Evolutionary conservation across 2,888 invertebrate species (phyloP).

Genomic region (Tholera decimalis): DNA sequence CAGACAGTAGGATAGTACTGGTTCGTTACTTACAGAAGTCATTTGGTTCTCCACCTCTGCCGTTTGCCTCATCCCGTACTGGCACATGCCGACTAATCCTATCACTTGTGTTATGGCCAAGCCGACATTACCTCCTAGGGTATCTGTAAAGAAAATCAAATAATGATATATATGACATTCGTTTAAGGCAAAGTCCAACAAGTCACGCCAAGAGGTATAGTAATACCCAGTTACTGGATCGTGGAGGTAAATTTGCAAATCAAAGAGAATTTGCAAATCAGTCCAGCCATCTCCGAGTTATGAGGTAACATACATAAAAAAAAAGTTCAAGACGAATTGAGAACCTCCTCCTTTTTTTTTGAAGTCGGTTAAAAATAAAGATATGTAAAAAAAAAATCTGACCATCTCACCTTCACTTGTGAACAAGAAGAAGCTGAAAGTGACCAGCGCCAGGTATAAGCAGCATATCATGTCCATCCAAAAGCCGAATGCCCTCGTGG

Average conservation of each 20-base stretch:
- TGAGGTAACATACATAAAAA: too few species aligned
- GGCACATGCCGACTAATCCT: conserved; percentile 94
- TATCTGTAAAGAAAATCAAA: conserved; percentile 72
- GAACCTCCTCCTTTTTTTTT: too few species aligned
- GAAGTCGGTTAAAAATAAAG: too few species aligned
- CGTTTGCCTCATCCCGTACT: conserved; percentile 97
- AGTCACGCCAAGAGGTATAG: too few species aligned
- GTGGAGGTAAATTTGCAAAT: too few species aligned
- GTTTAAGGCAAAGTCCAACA: too few species aligned
- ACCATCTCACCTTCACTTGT: conserved; percentile 72
- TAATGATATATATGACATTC: too few species aligned
- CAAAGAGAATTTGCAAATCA: too few species aligned
- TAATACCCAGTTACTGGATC: too few species aligned
- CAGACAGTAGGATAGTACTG: too few species aligned
- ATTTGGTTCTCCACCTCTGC: conserved; percentile 96
- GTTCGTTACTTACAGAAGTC: conserved; percentile 93
- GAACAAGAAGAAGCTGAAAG: conserved; percentile 93
- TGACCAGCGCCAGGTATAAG: conserved; percentile 91
- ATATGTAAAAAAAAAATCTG: neutral
- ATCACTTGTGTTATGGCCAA: conserved; percentile 94
- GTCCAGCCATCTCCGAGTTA: too few species aligned
- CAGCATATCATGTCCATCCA: conserved; percentile 92
- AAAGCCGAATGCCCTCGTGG: conserved; percentile 89
- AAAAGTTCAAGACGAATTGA: too few species aligned
- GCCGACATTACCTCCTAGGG: conserved; percentile 93